Base-by-base conservation (phyloP, 35 echinoderm and acorn worm species). In the Ophiothrix spiculata region DNA sequence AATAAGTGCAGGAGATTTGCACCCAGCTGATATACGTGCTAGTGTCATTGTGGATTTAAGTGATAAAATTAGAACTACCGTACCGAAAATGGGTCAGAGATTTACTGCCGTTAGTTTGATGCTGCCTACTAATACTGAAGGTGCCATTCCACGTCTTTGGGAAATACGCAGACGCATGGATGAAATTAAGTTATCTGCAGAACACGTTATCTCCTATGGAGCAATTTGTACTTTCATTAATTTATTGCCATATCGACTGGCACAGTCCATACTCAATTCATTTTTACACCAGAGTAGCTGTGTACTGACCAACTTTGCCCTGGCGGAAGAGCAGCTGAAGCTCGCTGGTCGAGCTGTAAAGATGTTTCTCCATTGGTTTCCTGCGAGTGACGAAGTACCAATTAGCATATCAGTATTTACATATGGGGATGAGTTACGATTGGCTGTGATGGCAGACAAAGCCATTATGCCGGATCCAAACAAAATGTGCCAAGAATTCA, bases 81-180 rank as follows among this genome's bases (percentile, higher is more conserved):
- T 23, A 76, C 17, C 75, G 15, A 38, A 64, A 56, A 39, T 90
- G 80, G 88, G 80, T 60, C 76, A 90, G 29, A 21, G 25, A 39
- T 90, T 83, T 38, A 84, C 88, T 1, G 34, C 82, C 21, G 39
- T 54, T 19, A 75, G 77, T 46, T 10, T 76, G 32, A 75, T 40
- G 46, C 39, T 90, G 37, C 80, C 88, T 6, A 90, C 88, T 11
- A 83, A 83, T 54, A 90, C 81, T 36, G 88, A 90, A 49, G 88
- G 88, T 19, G 80, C 88, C 35, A 90, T 90, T 33, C 88, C 88
- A 35, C 56, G 88, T 31, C 49, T 90, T 15, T 90, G 88, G 88
- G 81, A 90, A 74, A 77, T 75, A 33, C 83, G 82, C 46, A 39
- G 81, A 4, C 40, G 81, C 35, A 76, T 90, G 88, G 64, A 77